Evolutionary conservation across 2,113 vertebrate genomes (phyloP), one percentile per base, ranked within the genome.

Genomic region (Odocoileus virginianus): DNA sequence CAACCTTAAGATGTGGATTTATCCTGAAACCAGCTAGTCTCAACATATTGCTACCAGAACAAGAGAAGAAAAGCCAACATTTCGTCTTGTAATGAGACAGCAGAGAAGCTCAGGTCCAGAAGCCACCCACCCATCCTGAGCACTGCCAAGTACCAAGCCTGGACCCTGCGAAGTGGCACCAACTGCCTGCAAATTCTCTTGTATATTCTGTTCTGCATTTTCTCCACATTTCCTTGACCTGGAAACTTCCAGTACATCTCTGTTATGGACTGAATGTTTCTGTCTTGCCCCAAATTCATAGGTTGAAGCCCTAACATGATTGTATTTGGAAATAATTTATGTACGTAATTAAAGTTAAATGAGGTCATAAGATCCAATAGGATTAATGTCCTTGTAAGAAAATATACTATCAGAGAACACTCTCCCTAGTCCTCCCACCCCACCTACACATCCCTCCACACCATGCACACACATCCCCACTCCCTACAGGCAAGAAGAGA

Each of bases 1-100:
- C 47, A 50, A 88, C 91, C 71, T 89, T 76, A 97, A 86, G 23
- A 96, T 28, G 14, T 97, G 82, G 85, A 52, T 97, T 96, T 94
- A 96, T 96, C 92, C 95, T 71, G 57, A 97, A 96, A 95, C 95
- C 84, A 94, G 83, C 67, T 96, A 97, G n/a, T 85, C 6, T 17
- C 54, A 86, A n/a, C 21, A 81, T 33, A 91, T 54, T 12, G 36
- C 45, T 43, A 47, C 55, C 74, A 64, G 96, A 89, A 94, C 5
- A 45, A 85, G 93, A 60, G 14, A 92, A 78, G 28, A 83, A 95
- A 95, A 81, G 54, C 74, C 45, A 92, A 15, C 6, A 0, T 74
- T 40, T 40, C n/a, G 30, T 60, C 43, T 87, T 92, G 3, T 76
- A 78, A 87, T 1, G 11, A 91, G 58, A 76, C 3, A 55, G 54